A percentile compares a stretch with the other conserved stretches of the same genome.
phyloP scores from a whole-genome alignment of 2,113 vertebrate species.

The Sardina pilchardus region DNA sequence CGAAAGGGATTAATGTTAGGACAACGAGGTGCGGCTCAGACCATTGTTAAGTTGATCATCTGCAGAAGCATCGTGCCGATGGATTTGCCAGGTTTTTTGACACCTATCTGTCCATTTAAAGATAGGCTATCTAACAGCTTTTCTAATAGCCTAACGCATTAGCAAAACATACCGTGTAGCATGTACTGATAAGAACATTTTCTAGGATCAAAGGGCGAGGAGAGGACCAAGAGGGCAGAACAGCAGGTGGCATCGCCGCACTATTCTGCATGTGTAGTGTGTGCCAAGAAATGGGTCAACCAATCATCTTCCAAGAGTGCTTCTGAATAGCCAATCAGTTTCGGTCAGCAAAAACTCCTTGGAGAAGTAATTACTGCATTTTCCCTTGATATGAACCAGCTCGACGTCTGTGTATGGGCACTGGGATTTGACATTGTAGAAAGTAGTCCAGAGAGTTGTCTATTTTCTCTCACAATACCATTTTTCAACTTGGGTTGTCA shows the following conservation, averaged over 20 bases:
- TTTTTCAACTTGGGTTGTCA: neutral
- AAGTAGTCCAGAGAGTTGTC: neutral
- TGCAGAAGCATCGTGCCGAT: neutral
- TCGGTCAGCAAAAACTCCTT: neutral
- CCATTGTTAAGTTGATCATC: neutral
- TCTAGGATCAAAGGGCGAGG: conserved; percentile 12
- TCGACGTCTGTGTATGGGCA: neutral
- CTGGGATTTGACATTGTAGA: neutral
- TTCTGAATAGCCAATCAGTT: conserved; percentile 14
- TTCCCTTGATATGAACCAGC: neutral
- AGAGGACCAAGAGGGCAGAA: neutral
- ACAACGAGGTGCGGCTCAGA: neutral
- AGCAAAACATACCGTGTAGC: neutral
- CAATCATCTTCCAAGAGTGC: conserved; percentile 3
- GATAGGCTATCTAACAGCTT: neutral
- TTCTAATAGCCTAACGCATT: neutral
- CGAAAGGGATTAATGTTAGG: conserved; percentile 5
- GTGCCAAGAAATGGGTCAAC: conserved; percentile 31
- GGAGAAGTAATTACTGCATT: neutral
- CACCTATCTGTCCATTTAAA: neutral
- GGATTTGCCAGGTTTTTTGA: neutral
- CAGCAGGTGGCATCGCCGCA: conserved; percentile 27
- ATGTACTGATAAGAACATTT: neutral
- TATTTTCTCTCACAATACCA: neutral
- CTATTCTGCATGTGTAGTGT: neutral